A percentile compares a stretch with the other conserved stretches of the same genome.
Evolutionary conservation across 2,113 vertebrate species (phyloP).

Genomic region (Meriones unguiculatus): DNA sequence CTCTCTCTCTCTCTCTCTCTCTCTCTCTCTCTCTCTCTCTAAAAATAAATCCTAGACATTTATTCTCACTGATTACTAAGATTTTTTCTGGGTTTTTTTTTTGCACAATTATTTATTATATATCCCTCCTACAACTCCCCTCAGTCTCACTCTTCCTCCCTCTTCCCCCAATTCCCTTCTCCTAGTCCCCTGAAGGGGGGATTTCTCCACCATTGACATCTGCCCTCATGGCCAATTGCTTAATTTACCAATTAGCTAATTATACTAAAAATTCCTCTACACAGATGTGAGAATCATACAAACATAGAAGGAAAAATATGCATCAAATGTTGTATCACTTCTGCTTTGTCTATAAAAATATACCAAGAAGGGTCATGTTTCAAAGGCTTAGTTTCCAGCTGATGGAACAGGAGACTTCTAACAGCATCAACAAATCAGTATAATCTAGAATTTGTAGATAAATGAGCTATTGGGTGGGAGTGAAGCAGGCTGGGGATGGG

Average conservation of each 20-base stretch:
- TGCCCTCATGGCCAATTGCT: neutral
- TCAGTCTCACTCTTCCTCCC: too few relatives aligned
- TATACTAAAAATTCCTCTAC: neutral
- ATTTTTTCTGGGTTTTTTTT: too few relatives aligned
- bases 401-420: neutral
- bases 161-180: too few relatives aligned
- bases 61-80: too few relatives aligned
- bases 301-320: neutral
- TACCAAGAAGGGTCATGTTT: neutral
- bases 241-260: neutral
- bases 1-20: too few relatives aligned
- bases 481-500: neutral
- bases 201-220: too few relatives aligned
- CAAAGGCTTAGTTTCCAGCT: neutral
- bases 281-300: neutral
- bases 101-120: too few relatives aligned
- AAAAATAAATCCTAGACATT: too few relatives aligned
- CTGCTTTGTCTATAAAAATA: neutral
- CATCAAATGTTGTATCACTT: neutral
- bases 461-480: neutral
- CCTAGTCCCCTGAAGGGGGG: too few relatives aligned
- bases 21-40: neutral
- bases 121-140: too few relatives aligned
- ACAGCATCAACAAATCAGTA: neutral
- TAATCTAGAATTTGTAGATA: neutral